Percentiles rank a stretch among this genome's conserved stretches.
phyloP scores from a whole-genome alignment of 2,797 vertebrate species.

The Antennarius maculatus region DNA sequence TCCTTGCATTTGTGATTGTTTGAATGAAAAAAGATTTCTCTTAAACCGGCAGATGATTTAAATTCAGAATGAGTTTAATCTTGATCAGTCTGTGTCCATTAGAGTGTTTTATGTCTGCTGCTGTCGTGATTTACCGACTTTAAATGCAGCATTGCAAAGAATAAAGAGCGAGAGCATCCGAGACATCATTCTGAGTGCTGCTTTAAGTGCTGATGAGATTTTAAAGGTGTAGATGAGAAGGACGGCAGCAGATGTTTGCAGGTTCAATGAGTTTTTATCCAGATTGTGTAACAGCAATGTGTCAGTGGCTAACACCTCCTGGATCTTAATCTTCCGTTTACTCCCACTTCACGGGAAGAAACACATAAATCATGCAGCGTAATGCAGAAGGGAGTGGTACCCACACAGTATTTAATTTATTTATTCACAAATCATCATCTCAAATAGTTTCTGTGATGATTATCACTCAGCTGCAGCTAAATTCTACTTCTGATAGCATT shows the following conservation, averaged over 20 bases:
- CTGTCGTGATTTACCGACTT: slow-evolving; percentile 65
- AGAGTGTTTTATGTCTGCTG: slow-evolving; percentile 64
- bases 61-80: slow-evolving; percentile 50
- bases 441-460: slow-evolving; percentile 1
- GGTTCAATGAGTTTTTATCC: slow-evolving; percentile 6
- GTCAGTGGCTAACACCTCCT: not conserved
- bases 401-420: slow-evolving; percentile 7
- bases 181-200: slow-evolving; percentile 34
- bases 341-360: not conserved
- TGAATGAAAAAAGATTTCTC: slow-evolving; percentile 53
- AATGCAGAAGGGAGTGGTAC: not conserved
- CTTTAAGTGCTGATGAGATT: slow-evolving; percentile 54
- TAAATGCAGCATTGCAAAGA: slow-evolving; percentile 55
- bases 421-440: slow-evolving; percentile 11
- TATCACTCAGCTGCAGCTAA: not conserved
- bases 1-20: slow-evolving; percentile 25
- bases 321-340: slow-evolving; percentile 9
- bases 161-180: slow-evolving; percentile 31
- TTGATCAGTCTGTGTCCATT: slow-evolving; percentile 57
- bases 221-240: slow-evolving; percentile 34
- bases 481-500: not conserved
- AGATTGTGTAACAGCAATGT: slow-evolving; percentile 5
- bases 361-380: slow-evolving; percentile 1
- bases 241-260: slow-evolving; percentile 14
- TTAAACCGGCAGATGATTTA: slow-evolving; percentile 50